Base-by-base conservation (phyloP, 1,140 invertebrate species). In the Ditylenchus dipsaci region DNA sequence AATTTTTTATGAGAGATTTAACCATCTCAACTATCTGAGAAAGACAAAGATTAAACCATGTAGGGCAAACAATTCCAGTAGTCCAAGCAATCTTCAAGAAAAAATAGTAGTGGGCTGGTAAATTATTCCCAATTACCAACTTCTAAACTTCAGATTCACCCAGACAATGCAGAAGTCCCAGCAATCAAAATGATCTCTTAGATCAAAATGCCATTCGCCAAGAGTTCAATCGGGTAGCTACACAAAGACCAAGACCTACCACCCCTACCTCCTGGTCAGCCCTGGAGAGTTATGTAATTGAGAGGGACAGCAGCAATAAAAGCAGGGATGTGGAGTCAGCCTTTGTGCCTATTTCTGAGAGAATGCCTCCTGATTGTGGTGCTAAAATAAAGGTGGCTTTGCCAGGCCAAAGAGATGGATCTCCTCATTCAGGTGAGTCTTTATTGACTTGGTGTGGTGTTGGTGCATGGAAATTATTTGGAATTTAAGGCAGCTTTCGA, bases 181-280 rank as follows among this genome's bases (percentile, higher is more conserved):
- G 33, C 3, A 38, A 38, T 3, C 33, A 38, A 11, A 38, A 38
- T 5, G 33, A 38, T 3, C 11, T 38, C 3, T 3, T 11, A 38
- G 15, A 33, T 38, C 27, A 26, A 47, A 43, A 58, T 27, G 5
- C 67, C 5, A 11, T 78, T 1, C 53, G 76, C 5, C 29, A 68
- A 27, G 63, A 78, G 33, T 79, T 78, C 53, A 73, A 45, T 33
- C 53, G 58, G 9, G 43, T 65, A 0, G 68, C 68, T 9, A 53
- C 64, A 15, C 77, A 78, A 61, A 53, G 76, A 15, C 77, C 73
- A 17, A 53, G 77, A 47, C 75, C 77, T 7, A 78, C 77, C 42
- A 78, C 77, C 11, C 77, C 77, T 15, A 78, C 77, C 13, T 79
- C 77, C 0, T 56, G 72, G 29, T 76, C 62, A 29, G 77, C 67